Conservation (phyloP, 2,113 vertebrate species). For the Dicerorhinus sumatrensis region DNA sequence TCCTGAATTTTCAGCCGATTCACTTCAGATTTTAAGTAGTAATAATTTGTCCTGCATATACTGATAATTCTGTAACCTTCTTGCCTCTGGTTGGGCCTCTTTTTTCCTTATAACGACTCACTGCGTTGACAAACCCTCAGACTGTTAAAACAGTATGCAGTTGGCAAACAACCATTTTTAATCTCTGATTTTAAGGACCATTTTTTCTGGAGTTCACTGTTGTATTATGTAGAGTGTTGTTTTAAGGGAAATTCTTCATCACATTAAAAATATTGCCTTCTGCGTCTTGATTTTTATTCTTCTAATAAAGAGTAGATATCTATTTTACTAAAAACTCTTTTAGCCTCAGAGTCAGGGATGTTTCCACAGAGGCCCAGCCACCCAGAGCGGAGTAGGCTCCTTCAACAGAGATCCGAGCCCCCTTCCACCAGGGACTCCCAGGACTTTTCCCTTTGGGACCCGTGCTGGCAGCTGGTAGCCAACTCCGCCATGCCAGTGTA, state of each 20-base stretch:
- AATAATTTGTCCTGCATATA: background rate
- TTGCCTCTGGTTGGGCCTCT: background rate
- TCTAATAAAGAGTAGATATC: background rate
- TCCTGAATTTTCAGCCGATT: background rate
- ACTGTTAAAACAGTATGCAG: no score
- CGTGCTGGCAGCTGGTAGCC: accelerated
- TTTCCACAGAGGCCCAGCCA: background rate
- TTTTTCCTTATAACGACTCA: background rate
- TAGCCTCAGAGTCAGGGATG: no score
- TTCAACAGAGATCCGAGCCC: accelerated
- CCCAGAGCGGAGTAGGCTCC: background rate
- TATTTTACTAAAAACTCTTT: background rate
- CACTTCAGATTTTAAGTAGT: constrained; percentile 11
- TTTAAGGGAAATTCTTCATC: background rate
- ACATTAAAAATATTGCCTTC: background rate
- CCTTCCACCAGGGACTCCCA: background rate
- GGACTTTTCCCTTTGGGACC: background rate
- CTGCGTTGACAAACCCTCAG: background rate
- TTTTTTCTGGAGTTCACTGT: background rate
- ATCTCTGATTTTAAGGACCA: background rate
- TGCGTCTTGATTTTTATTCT: background rate
- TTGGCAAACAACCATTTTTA: no score
- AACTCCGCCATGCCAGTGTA: accelerated
- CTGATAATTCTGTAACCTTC: no score
- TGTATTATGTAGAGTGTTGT: background rate